Evolutionary conservation across 2,113 vertebrate genomes (phyloP), one percentile per base, ranked within the genome.

Genomic region (Caranx ignobilis): DNA sequence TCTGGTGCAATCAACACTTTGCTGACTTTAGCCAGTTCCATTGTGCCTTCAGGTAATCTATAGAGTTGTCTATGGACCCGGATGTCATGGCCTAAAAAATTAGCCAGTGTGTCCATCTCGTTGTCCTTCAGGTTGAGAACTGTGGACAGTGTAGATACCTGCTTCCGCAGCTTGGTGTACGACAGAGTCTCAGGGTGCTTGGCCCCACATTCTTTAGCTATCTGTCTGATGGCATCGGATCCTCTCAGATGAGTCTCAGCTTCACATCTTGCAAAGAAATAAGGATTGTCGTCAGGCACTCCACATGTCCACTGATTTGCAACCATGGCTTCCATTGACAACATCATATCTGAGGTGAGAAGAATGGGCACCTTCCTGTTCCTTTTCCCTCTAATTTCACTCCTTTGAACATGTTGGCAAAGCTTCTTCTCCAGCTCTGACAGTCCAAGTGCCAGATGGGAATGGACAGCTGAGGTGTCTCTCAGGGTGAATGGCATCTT

Each of bases 121-220:
- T 77, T 75, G 3, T 78, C 57, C 39, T 43, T 85, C 4, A 87
- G 43, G 19, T 81, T 75, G 0, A 81, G 56, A 2, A 87, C 71
- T 3, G 32, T 63, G 6, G 72, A 78, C 7, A 79, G 18, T 21
- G 79, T 85, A 3, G 72, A 13, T 5, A 77, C 13, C 0, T 72
- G 85, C 21, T 77, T 87, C 3, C 84, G 60, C 1, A 89, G 41
- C 31, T 74, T 68, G 3, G 63, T 78, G 48, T 70, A 78, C 1
- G 56, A 50, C 3, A 66, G 35, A 0, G 43, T 50, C 69, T 83
- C 61, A 15, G 31, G 56, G 39, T 83, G 43, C 13, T 87, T 66
- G 0, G 71, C 66, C 12, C 71, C 72, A 64, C 71, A 76, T 5
- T 75, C 55, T 5, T 1, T 45, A 50, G 76, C 60, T 18, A 37